These are phyloP conservation scores for Petrocephalus sullivani DNA, from an alignment of 2,797 vertebrate species.

Conservation along the genomic window DNA sequence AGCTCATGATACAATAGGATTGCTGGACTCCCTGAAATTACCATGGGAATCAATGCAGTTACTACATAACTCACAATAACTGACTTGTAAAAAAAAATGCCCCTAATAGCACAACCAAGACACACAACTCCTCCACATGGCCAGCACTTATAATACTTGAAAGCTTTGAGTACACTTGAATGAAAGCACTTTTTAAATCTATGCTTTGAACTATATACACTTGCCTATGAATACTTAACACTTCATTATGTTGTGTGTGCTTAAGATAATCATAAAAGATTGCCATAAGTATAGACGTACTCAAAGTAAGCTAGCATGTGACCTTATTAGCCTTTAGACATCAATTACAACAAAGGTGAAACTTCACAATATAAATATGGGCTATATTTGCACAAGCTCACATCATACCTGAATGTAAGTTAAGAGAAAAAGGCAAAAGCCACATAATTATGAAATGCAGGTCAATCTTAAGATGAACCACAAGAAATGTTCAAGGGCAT, in stretches of 20 bases:
- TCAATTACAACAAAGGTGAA: background rate
- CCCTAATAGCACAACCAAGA: background rate
- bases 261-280: no score
- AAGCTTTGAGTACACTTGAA: background rate
- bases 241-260: no score
- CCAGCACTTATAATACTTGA: background rate
- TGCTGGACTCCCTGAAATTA: background rate
- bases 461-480: background rate
- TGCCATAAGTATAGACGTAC: background rate
- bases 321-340: background rate
- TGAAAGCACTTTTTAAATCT: no score
- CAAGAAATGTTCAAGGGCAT: background rate
- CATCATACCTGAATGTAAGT: background rate
- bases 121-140: background rate
- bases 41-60: background rate
- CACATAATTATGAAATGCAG: background rate
- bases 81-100: background rate
- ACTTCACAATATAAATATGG: background rate
- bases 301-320: background rate
- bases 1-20: background rate
- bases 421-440: background rate
- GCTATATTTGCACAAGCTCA: background rate
- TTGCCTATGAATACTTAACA: no score
- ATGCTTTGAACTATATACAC: no score
- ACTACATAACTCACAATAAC: background rate